Evolutionary conservation across 2,888 invertebrate genomes (phyloP).

Genomic region (Pedicia rivosa): DNA sequence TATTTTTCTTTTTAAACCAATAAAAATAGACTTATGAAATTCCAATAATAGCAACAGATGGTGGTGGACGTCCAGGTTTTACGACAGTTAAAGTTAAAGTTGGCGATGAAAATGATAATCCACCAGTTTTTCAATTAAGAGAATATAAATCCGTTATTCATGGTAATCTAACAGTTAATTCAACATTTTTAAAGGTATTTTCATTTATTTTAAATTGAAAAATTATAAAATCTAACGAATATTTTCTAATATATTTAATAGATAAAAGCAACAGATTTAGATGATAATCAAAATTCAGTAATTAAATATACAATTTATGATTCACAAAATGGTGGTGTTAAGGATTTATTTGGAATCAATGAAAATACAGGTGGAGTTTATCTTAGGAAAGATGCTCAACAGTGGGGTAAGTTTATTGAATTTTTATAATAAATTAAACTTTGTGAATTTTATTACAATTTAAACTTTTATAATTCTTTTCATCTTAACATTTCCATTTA

Average conservation of each 20-base stretch:
- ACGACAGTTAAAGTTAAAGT: constrained; percentile 64
- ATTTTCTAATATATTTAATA: constrained; percentile 16
- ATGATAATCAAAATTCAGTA: constrained; percentile 54
- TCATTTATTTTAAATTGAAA: not conserved
- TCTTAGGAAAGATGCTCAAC: constrained; percentile 42
- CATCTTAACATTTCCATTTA: constrained; percentile 2
- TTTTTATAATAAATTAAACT: not conserved
- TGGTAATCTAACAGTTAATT: constrained; percentile 38
- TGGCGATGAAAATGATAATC: constrained; percentile 69
- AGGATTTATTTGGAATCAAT: constrained; percentile 59
- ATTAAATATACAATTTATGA: constrained; percentile 67
- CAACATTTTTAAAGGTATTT: constrained; percentile 40
- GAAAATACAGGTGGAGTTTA: constrained; percentile 56
- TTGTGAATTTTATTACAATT: constrained; percentile 4
- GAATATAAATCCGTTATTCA: constrained; percentile 64
- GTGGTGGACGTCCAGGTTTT: constrained; percentile 61
- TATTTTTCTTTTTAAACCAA: too few species aligned
- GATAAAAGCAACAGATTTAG: constrained; percentile 59
- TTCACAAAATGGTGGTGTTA: constrained; percentile 41
- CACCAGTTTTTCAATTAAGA: constrained; percentile 56
- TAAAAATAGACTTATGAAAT: constrained; percentile 38
- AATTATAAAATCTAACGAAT: not conserved
- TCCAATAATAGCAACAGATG: constrained; percentile 67
- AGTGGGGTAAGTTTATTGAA: constrained; percentile 20
- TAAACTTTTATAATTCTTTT: too few species aligned